Base-by-base conservation (phyloP, 53 echinoderm and acorn worm genomes). In the Apostichopus leukothele region DNA sequence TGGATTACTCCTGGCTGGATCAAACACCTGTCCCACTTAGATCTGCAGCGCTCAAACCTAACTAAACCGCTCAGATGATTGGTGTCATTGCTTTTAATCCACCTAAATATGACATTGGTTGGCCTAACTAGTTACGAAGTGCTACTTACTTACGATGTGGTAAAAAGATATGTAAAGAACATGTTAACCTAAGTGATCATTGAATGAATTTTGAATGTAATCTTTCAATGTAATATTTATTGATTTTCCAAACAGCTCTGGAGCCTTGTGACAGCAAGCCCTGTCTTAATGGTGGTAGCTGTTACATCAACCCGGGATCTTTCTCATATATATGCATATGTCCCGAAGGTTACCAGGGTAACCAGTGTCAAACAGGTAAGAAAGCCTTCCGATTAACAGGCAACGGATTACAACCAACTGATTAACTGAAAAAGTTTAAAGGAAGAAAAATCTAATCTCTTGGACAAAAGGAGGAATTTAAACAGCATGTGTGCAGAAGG, bases 231-330 rank as follows among this genome's bases (percentile, higher is more conserved):
- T 67, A 3, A n/a, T 67, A 16, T 81, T 13, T 81, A 4, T 81
- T 52, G 9, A 13, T 85, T 39, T 39, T 39, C 39, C 39, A 39
- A 9, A 73, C 50, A 86, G 86, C 86, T n/a, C 23, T 86, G 68
- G 86, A 86, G 20, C 86, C 86, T 16, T 86, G 86, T 14, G 86
- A 74, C 50, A 71, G 71, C 14, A 86, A 50, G 18, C 86, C 86
- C 26, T 86, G 86, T 8, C 7, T 86, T 1, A 86, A 86, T 73
- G 86, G 86, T 0, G 86, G 86, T 51, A 86, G 73, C 50, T 86
- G 86, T 50, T 86, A 73, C 53, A 86, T 86, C 51, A 71, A 13
- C 11, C 86, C 86, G 5, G 86, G 86, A n/a, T 50, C 86, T 10
- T 86, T 86, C 21, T 71, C 86, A 22, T 86, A 86, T 10, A 52